Base-by-base conservation (phyloP, 2,888 invertebrate genomes). In the Leucophora obtusa region DNA sequence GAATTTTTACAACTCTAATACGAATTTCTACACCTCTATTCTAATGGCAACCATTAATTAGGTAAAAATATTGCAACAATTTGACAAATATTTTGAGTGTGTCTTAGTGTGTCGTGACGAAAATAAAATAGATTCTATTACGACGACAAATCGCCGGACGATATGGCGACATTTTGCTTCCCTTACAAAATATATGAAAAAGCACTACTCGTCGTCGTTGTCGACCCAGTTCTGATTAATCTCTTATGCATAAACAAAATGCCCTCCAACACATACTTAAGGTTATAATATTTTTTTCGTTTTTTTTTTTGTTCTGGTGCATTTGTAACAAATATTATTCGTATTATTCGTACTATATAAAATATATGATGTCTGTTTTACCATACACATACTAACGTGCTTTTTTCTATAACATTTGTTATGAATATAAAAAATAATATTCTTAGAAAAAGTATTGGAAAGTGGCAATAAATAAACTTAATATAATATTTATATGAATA, bases 261-360 rank as follows among this genome's bases (percentile, higher is more conserved):
- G 33, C n/a, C n/a, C 43, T 71, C 18, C 15, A 62, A 71, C 17
- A 53, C 43, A 28, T 50, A 28, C 47, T 43, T 53, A 35, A 69
- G 21, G 33, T 69, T 35, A 10, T 4, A 59, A 59, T 33, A 68
- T 58, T 68, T 68, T 15, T 56, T 68, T 11, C 9, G 17, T 21
- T 51, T 70, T 51, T 3, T 21, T 21, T 21, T 21, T 21, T 21
- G 21, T 4, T 3, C 4, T 59, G 35, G 10, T 38, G 38, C 38
- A 38, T 38, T 38, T 38, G 38, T 10, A 10, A 11, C 38, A 38
- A 38, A 38, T 9, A 38, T 9, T 9, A 7, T 10, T n/a, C n/a
- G 11, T 38, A 38, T 38, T 38, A n/a, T 21, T 21, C 21, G 2
- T 3, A 21, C 4, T 43, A 14, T 43, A 14, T 43, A 5, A 43